Base-by-base conservation (phyloP, 2,113 vertebrate species). In the Brachyhypopomus occidentalis region DNA sequence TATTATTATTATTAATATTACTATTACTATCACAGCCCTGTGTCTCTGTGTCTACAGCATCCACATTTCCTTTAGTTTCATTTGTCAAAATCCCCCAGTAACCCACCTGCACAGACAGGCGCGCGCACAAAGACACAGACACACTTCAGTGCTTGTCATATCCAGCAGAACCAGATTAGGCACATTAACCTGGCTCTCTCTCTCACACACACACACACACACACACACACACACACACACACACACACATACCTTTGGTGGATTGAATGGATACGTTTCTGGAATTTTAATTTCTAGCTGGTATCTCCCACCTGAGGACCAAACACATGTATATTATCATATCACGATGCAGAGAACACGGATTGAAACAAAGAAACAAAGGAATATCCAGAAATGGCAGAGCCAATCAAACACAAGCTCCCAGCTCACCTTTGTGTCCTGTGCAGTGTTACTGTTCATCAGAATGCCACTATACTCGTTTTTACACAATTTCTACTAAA, bases 221-320 rank as follows among this genome's bases (percentile, higher is more conserved):
- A n/a, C n/a, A n/a, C n/a, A n/a, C n/a, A n/a, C n/a, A n/a, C n/a
- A n/a, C n/a, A n/a, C n/a, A n/a, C n/a, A n/a, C n/a, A n/a, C n/a
- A 5, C 2, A 19, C 19, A 62, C 52, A 17, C 84, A 60, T 90
- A 94, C 94, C 94, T 94, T 94, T 62, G 94, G 94, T 63, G 94
- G 94, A 91, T 94, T 94, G 86, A 94, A 94, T 77, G 94, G 94
- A 93, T 94, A 94, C 0, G 94, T 94, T 88, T 94, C 93, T 89
- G 94, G 94, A 88, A 94, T 94, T 92, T 94, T 94, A 55, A 94
- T 94, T 94, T 94, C 94, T 93, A 94, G 90, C 81, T 94, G 93
- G 91, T 91, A 94, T 90, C 93, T 92, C 87, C 94, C 94, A 38
- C 93, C 94, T 94, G 76, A 79, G 27, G 72, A 79, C 80, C 78